Base-by-base conservation (phyloP, 2,113 vertebrate genomes). In the Semnornis frantzii region DNA sequence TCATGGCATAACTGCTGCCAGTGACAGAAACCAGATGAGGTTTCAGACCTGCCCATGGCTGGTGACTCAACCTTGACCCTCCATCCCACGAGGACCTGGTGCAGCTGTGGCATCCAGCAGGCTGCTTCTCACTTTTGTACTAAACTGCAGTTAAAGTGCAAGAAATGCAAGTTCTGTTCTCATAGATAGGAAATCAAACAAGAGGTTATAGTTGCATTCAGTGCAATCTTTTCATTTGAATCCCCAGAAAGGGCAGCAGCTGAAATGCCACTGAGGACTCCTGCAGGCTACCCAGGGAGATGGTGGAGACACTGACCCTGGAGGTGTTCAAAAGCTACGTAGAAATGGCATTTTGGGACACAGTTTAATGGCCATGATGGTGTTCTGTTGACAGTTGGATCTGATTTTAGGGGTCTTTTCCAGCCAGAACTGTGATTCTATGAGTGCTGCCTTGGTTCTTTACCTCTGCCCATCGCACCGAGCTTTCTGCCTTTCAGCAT, bases 251-350 rank as follows among this genome's bases (percentile, higher is more conserved):
- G 44, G 11, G 23, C 23, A 60, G 55, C 54, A 60, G 33, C 16
- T 34, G 54, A 75, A 68, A 48, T 2, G 5, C n/a, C 1, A 1
- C 25, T 44, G 0, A 0, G 11, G 27, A 37, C 50, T 77, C 18
- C 50, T 60, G 37, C 20, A 48, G 48, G 48, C 48, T 48, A 11
- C 48, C 48, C 48, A 50, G 48, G 48, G 20, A 50, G 21, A 21
- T 50, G 48, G 48, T 50, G 48, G 48, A 50, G 21, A 12, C 20
- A 50, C 48, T 50, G 48, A 21, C 21, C 21, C 48, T 48, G 21
- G 48, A 50, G 48, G 48, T 48, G 20, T 48, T 48, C 48, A 48
- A 48, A 48, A 48, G 20, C 19, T 19, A 48, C 10, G 20, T 48
- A 48, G 48, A 48, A 5, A 21, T 48, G 48, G 48, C 19, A 48